Percentiles rank a stretch among this genome's conserved stretches.
These are phyloP conservation scores for Brachionus rotundiformis DNA, from an alignment of 1,140 invertebrate species.

Conservation along the genomic window DNA sequence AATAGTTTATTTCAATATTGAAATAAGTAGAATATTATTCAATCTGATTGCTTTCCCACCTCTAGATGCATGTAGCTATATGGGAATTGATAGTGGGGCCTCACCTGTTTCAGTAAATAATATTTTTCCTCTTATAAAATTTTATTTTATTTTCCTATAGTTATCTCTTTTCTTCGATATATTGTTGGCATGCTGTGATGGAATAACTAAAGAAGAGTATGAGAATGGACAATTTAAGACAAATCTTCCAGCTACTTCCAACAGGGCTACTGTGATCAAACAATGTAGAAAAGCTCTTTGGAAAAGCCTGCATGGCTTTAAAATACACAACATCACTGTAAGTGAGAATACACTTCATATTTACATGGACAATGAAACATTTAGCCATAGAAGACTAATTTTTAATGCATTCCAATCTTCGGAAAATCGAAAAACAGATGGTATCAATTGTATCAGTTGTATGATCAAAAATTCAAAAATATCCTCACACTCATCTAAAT, in stretches of 20 bases:
- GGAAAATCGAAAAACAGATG: background rate
- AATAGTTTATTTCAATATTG: constrained; percentile 51
- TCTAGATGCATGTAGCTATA: constrained; percentile 66
- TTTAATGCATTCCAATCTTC: background rate
- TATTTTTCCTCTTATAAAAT: background rate
- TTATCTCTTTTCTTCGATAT: constrained; percentile 67
- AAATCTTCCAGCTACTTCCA: background rate
- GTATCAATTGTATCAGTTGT: background rate
- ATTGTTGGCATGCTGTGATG: constrained; percentile 63
- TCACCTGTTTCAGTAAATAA: constrained; percentile 63
- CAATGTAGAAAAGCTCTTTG: constrained; percentile 58
- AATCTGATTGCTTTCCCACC: constrained; percentile 58
- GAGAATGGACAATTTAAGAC: constrained; percentile 54
- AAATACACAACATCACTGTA: constrained; percentile 54
- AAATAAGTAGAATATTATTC: background rate
- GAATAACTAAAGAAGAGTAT: constrained; percentile 62
- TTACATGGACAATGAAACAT: constrained; percentile 41
- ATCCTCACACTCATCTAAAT: background rate
- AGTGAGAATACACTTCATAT: background rate
- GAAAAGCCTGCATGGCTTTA: constrained; percentile 59
- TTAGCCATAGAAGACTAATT: background rate
- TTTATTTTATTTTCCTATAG: constrained; percentile 56
- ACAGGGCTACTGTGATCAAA: constrained; percentile 51
- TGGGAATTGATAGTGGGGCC: constrained; percentile 66
- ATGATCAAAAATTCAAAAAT: background rate